Evolutionary conservation across 2,797 vertebrate species (phyloP), one percentile per base, ranked within the genome.

Genomic region (Alectoris magna): DNA sequence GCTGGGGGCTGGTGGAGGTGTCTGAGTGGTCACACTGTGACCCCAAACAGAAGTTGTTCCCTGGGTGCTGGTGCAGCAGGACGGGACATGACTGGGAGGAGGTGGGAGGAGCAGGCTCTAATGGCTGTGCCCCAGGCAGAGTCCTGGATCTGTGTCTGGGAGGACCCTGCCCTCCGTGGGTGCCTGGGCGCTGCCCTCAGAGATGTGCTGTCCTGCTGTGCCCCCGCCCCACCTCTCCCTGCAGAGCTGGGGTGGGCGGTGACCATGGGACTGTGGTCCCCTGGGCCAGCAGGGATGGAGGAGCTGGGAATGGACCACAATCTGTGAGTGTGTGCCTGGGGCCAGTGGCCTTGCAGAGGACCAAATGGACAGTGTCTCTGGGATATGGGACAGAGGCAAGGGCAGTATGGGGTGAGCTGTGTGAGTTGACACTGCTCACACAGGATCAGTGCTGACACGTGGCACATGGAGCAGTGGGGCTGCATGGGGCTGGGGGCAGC

Each of bases 241-340:
- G 3, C 1, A 0, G 44, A 38, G n/a, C 58, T 0, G 2, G 64
- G 48, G 8, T 1, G 0, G 36, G 26, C 6, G 0, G 27, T 6
- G 16, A 26, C 36, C 16, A 7, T 17, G 8, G 59, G 36, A 19
- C 60, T 39, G 13, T 34, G 29, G 58, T 6, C 29, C 48, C n/a
- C 22, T 8, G 27, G 55, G 49, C 46, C 70, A 27, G 29, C 53
- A 31, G 53, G 29, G 29, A 31, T 10, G 48, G 51, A 36, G 53
- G 55, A 67, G 73, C 55, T 51, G 16, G 31, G 49, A 44, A 46
- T 1, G 0, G 60, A 10, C 26, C 29, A 38, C 27, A 14, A 9
- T 39, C 17, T 2, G 8, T 27, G 19, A 27, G 18, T 17, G 5
- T 29, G 39, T 3, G 4, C 11, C 39, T 46, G 31, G 38, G 41